These are phyloP conservation scores for Eurystomus glaucurus DNA, from an alignment of 2,797 vertebrate genomes.

Conservation along the genomic window DNA sequence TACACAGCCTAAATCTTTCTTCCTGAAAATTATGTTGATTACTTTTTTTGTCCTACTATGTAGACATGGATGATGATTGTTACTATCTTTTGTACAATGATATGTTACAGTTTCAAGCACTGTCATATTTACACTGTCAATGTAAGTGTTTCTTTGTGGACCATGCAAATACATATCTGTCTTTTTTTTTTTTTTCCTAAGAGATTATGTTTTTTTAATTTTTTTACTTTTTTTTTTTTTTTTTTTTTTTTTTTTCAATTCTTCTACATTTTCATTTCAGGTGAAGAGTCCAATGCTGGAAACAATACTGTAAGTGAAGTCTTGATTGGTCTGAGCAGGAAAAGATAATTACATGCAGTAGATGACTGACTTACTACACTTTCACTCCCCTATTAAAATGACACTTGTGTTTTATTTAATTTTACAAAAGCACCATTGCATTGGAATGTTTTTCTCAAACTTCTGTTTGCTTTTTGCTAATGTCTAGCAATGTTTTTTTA, in stretches of 20 bases:
- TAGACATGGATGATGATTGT: not conserved
- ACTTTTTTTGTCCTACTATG: not conserved
- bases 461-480: not conserved
- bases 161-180: not conserved
- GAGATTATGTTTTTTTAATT: not conserved
- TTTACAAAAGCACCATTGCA: not conserved
- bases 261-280: not conserved
- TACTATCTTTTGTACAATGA: not conserved
- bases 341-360: not conserved
- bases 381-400: not conserved
- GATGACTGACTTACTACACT: not conserved
- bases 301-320: not conserved
- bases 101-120: not conserved
- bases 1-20: not conserved
- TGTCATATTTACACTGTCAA: not conserved
- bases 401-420: not conserved
- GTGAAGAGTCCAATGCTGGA: not conserved
- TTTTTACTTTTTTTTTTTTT: too few relatives aligned
- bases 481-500: not conserved
- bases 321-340: not conserved
- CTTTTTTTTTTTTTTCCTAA: not conserved
- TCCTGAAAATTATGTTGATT: not conserved
- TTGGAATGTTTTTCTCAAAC: not conserved
- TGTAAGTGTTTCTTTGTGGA: not conserved
- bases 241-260: not conserved